Percentiles rank a stretch among this genome's conserved stretches.
Evolutionary conservation across 2,888 invertebrate species (phyloP).

Genomic region (Yponomeuta plumbellus): DNA sequence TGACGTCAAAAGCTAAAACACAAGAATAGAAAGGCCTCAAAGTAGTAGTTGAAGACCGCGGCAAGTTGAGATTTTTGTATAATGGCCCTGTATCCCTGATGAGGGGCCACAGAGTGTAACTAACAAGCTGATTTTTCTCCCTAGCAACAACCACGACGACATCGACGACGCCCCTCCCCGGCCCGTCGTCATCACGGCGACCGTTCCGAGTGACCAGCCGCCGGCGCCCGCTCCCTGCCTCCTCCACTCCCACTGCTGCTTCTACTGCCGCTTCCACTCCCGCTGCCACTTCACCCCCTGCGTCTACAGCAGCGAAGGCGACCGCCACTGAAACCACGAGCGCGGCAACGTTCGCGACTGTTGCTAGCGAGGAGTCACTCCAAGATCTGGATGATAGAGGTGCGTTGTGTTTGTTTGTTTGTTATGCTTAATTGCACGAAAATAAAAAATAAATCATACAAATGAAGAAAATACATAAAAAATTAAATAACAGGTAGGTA

Average conservation of each 20-base stretch:
- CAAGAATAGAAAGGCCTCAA: too few relatives aligned
- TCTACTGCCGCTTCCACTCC: background rate
- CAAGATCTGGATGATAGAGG: constrained; percentile 52
- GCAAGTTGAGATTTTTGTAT: too few relatives aligned
- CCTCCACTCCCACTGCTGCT: constrained; percentile 28
- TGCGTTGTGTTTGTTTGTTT: constrained; percentile 30
- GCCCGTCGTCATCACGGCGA: constrained; percentile 30
- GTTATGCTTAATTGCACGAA: too few relatives aligned
- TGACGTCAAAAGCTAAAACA: too few relatives aligned
- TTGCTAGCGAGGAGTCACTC: constrained; percentile 53
- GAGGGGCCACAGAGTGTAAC: background rate
- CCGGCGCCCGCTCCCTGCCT: constrained; percentile 36
- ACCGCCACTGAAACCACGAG: constrained; percentile 14
- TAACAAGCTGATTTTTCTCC: background rate
- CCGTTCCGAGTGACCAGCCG: constrained; percentile 57
- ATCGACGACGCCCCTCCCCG: constrained; percentile 18
- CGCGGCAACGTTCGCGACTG: constrained; percentile 34
- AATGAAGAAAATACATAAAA: too few relatives aligned
- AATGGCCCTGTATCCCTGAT: too few relatives aligned
- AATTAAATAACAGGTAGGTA: too few relatives aligned
- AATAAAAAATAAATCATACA: too few relatives aligned
- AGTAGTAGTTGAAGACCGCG: too few relatives aligned
- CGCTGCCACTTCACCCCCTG: constrained; percentile 1
- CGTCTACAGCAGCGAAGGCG: background rate
- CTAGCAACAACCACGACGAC: constrained; percentile 22